phyloP scores from a whole-genome alignment of 2,888 invertebrate genomes.

The Poecilobothrus nobilitatus region DNA sequence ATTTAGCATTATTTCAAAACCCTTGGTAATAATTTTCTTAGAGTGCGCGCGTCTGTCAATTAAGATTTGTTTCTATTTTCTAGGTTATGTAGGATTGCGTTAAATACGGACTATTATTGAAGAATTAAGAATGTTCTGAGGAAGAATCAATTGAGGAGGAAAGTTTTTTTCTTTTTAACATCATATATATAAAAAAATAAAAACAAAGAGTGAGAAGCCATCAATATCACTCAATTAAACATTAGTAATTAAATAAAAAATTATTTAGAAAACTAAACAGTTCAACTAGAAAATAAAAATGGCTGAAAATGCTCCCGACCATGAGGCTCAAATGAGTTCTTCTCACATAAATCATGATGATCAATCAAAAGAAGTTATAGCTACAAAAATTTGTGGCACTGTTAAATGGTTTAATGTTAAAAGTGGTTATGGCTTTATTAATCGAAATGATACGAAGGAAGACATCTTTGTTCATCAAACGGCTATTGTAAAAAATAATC shows the following conservation, averaged over 20 bases:
- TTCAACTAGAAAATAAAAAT: neutral
- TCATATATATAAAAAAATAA: neutral
- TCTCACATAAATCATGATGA: neutral
- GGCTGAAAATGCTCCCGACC: neutral
- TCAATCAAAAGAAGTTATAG: slow-evolving; percentile 48
- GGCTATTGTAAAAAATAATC: slow-evolving; percentile 96
- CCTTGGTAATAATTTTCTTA: too few species aligned
- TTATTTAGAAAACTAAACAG: neutral
- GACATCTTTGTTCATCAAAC: slow-evolving; percentile 98
- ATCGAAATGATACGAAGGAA: slow-evolving; percentile 96
- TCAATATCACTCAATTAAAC: neutral
- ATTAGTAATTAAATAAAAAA: neutral
- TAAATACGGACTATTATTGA: neutral
- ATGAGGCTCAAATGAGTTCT: neutral
- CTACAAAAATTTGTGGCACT: slow-evolving; percentile 92
- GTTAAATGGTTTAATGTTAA: slow-evolving; percentile 99
- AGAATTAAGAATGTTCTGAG: neutral
- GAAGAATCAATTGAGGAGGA: neutral
- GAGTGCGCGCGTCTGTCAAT: neutral
- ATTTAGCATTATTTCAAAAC: too few species aligned
- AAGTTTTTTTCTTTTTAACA: neutral
- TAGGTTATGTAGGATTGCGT: neutral
- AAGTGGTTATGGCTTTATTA: slow-evolving; percentile 98
- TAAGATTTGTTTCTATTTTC: neutral
- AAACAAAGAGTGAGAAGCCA: neutral